Base-by-base conservation (phyloP, 2,888 invertebrate species). In the Chirona hameri region DNA sequence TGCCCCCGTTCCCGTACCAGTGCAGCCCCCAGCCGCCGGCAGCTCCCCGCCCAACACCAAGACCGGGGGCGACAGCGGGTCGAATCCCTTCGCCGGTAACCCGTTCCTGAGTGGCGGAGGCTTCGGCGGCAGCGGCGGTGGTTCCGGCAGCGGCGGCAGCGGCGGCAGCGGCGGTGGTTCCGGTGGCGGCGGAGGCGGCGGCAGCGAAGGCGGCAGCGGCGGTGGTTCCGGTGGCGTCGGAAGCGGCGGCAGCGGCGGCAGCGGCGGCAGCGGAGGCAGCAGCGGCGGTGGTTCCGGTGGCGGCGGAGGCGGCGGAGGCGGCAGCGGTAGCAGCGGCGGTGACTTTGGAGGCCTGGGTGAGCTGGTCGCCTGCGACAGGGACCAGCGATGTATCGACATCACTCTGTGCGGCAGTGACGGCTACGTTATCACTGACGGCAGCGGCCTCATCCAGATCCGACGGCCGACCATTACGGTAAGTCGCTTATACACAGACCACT, bases 341-440 rank as follows among this genome's bases (percentile, higher is more conserved):
- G 65, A 21, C 21, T 65, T 27, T 27, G 65, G 27, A 24, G 27
- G 65, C 57, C 18, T 14, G 12, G 57, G 57, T 18, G 15, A n/a
- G n/a, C 65, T n/a, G 69, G 69, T 72, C 2, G 15, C 31, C 10
- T 72, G 69, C 14, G 69, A 7, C 29, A 1, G 1, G 9, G 69
- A 31, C 69, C 69, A 72, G 69, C 69, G 81, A 29, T 85, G 85
- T 72, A 84, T 85, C 3, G 69, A 82, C 12, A 72, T 48, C 0
- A 81, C 55, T 31, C 83, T 82, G n/a, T 85, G 85, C 79, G 83
- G 29, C 12, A 82, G 60, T 31, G 57, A 84, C 48, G 84, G 84
- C 27, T 79, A 82, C 80, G 57, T 57, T 18, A 82, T 84, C 57
- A 81, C 84, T 4, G 72, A 81, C 79, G 84, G 84, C 7, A 31